Evolutionary conservation across 2,888 invertebrate genomes (phyloP).

Genomic region (Pogonocherus hispidulus): DNA sequence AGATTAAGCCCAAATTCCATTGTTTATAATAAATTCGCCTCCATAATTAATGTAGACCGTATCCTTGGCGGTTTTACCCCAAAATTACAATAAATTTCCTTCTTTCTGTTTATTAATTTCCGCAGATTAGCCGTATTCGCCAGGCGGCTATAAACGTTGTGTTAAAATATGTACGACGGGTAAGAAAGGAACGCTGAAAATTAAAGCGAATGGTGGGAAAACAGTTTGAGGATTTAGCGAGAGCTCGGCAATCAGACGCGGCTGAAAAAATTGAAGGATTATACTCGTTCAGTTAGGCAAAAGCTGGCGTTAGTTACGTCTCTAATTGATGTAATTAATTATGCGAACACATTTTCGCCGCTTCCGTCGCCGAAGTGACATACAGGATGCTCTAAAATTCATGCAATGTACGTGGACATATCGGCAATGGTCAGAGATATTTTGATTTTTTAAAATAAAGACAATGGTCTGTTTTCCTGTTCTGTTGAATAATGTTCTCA

Average conservation of each 20-base stretch:
- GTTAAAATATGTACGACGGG: conserved; percentile 25
- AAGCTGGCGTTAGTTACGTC: background rate
- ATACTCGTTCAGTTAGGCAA: background rate
- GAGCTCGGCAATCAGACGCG: background rate
- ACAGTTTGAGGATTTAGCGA: conserved; percentile 13
- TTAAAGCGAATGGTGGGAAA: conserved; percentile 19
- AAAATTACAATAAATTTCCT: conserved; percentile 25
- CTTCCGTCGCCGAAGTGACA: background rate
- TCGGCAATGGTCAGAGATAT: too few species aligned
- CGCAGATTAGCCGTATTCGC: conserved; percentile 20
- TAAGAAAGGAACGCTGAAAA: conserved; percentile 30
- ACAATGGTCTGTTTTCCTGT: too few species aligned
- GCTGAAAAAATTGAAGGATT: background rate
- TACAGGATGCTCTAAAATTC: too few species aligned
- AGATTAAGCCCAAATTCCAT: background rate
- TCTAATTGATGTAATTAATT: background rate
- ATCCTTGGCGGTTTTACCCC: background rate
- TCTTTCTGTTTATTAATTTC: conserved; percentile 18
- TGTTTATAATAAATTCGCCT: conserved; percentile 11
- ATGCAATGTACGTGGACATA: too few species aligned
- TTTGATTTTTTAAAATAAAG: too few species aligned
- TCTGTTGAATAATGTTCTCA: too few species aligned
- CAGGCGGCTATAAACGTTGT: conserved; percentile 20
- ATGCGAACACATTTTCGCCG: background rate
- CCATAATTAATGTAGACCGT: background rate